A percentile compares a stretch with the other conserved stretches of the same genome.
These are phyloP conservation scores for Phodopus roborovskii DNA, from an alignment of 2,113 vertebrate species.

Conservation along the genomic window DNA sequence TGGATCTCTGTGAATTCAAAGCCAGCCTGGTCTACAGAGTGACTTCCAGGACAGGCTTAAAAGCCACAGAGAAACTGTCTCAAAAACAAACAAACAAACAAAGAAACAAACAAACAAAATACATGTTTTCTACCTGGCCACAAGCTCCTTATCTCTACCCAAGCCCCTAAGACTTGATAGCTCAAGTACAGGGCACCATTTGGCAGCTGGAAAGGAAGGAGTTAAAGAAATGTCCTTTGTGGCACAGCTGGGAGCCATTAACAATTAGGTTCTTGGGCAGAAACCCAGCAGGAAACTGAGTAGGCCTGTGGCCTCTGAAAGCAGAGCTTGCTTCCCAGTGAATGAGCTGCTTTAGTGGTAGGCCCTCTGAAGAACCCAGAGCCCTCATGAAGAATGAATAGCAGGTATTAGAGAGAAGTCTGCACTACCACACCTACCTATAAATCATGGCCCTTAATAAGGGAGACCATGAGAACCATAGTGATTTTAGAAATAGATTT, in stretches of 20 bases:
- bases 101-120: too few species aligned
- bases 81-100: too few species aligned
- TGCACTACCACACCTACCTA: not conserved
- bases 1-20: too few species aligned
- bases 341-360: constrained; percentile 64
- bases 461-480: constrained; percentile 36
- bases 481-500: constrained; percentile 65
- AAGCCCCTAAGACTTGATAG: not conserved
- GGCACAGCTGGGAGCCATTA: constrained; percentile 80
- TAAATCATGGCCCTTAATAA: constrained; percentile 65
- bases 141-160: not conserved
- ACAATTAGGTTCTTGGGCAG: constrained; percentile 79
- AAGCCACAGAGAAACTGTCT: too few species aligned
- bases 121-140: not conserved
- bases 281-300: constrained; percentile 74
- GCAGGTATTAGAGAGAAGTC: constrained; percentile 57
- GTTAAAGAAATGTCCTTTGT: constrained; percentile 74
- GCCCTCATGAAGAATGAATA: constrained; percentile 62
- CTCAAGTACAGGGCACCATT: not conserved
- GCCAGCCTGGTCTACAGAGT: too few species aligned
- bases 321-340: constrained; percentile 61
- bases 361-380: constrained; percentile 57
- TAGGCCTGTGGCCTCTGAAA: constrained; percentile 63
- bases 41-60: too few species aligned
- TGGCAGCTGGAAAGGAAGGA: constrained; percentile 53